Evolutionary conservation across 2,888 invertebrate genomes (phyloP).

Genomic region (Pammene fasciana): DNA sequence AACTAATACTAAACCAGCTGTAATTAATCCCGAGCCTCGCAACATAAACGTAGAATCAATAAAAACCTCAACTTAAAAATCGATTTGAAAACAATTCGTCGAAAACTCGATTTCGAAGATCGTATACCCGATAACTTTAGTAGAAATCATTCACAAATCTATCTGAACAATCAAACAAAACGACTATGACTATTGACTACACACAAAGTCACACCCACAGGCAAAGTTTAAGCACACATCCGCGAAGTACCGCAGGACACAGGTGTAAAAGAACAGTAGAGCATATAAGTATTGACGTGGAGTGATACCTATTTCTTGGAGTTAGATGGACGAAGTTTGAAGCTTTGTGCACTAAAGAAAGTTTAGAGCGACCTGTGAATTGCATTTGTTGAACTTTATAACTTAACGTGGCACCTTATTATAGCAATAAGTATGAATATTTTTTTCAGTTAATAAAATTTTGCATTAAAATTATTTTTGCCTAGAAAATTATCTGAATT

Average conservation of each 20-base stretch:
- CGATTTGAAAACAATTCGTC: constrained; percentile 28
- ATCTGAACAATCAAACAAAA: constrained; percentile 40
- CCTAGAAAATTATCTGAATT: too few species aligned
- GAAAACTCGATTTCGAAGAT: constrained; percentile 31
- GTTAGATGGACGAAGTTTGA: constrained; percentile 25
- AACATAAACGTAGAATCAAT: constrained; percentile 3
- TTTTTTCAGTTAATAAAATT: too few species aligned
- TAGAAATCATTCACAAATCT: constrained; percentile 41
- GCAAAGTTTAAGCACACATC: constrained; percentile 29
- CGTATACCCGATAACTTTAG: constrained; percentile 29
- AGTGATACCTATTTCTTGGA: constrained; percentile 19
- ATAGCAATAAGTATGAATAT: background rate
- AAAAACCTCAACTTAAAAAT: constrained; percentile 18
- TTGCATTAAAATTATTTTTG: too few species aligned
- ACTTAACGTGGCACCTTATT: background rate
- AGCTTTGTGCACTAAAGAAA: constrained; percentile 23
- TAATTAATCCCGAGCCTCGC: background rate
- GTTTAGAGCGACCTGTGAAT: constrained; percentile 30
- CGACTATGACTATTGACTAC: constrained; percentile 37
- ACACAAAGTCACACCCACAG: constrained; percentile 39
- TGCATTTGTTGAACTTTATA: constrained; percentile 15
- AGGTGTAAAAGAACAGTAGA: constrained; percentile 32
- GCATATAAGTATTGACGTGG: constrained; percentile 27
- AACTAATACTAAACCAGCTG: background rate
- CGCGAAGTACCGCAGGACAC: constrained; percentile 33